Base-by-base conservation (phyloP, 2,888 invertebrate genomes). In the Melinaea marsaeus region DNA sequence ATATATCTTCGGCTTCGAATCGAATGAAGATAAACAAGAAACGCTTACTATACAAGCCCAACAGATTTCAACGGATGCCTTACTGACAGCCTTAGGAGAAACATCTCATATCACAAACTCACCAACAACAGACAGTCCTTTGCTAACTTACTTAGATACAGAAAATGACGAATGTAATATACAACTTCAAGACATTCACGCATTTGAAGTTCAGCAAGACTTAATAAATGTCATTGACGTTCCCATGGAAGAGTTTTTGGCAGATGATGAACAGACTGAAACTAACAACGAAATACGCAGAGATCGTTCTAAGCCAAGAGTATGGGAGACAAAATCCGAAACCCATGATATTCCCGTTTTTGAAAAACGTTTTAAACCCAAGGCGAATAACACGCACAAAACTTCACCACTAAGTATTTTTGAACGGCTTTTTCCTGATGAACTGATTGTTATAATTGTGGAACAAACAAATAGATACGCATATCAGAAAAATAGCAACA, bases 391-490 rank as follows among this genome's bases (percentile, higher is more conserved):
- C 45, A 56, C 56, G 33, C 70, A 66, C 59, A 70, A 64, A 68
- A 70, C 66, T 45, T 33, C 55, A 61, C 64, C 64, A 22, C 51
- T 67, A 57, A 67, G 55, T 64, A 54, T 71, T 69, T 72, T 73
- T 65, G 65, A 73, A 61, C 66, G 66, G 62, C 64, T 72, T 69
- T 75, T 75, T 68, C 71, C 73, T 57, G 69, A 72, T 62, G 47
- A 71, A 57, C 56, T 73, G 59, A 63, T 74, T 51, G 58, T 66
- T 48, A 64, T 72, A 61, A 68, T 72, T 61, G 70, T 64, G 55
- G 68, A 69, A 73, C 70, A 74, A 69, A 76, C 74, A 34, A 72
- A 73, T 66, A 64, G 66, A 71, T 73, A 73, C 60, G 72, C 73
- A 2, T 7, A 11, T 60, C 69, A 74, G 55, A 74, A 72, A 72